Evolutionary conservation across 1,140 invertebrate species (phyloP).

Genomic region (Leucophenga varia): DNA sequence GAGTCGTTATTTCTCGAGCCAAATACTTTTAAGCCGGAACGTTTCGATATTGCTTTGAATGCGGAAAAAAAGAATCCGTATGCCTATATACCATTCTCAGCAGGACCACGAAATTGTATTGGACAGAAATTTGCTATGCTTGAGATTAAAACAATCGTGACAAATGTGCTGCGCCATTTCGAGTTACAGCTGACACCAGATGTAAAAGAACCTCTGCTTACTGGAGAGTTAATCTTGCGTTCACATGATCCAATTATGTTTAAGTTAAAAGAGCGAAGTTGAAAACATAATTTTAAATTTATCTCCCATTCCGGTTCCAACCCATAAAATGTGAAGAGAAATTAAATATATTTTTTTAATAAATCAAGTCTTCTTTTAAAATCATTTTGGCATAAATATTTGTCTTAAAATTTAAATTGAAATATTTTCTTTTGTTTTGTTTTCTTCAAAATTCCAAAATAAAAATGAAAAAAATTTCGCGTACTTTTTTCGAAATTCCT

Average conservation of each 20-base stretch:
- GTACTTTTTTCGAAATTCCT: too few relatives aligned
- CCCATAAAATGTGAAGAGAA: too few relatives aligned
- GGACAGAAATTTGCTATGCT: conserved; percentile 80
- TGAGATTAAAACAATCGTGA: conserved; percentile 72
- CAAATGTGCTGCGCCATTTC: conserved; percentile 68
- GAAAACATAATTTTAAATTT: too few relatives aligned
- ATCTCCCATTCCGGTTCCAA: too few relatives aligned
- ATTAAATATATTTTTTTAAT: too few relatives aligned
- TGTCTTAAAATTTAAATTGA: too few relatives aligned
- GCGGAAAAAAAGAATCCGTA: conserved; percentile 57
- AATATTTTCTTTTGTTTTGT: too few relatives aligned
- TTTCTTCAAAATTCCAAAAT: too few relatives aligned
- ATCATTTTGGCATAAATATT: too few relatives aligned
- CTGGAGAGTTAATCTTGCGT: conserved; percentile 58
- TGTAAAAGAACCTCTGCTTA: conserved; percentile 46
- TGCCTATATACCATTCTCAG: conserved; percentile 67
- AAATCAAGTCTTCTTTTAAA: too few relatives aligned
- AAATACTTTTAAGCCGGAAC: conserved; percentile 68
- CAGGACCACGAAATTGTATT: conserved; percentile 69
- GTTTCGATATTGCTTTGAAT: conserved; percentile 63
- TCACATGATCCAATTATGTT: conserved; percentile 53
- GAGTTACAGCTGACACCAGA: conserved; percentile 54
- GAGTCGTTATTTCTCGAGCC: conserved; percentile 63
- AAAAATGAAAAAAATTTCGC: too few relatives aligned
- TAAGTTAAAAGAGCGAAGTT: conserved; percentile 39